Base-by-base conservation (phyloP, 2,113 vertebrate genomes). In the Bubo blakistoni region DNA sequence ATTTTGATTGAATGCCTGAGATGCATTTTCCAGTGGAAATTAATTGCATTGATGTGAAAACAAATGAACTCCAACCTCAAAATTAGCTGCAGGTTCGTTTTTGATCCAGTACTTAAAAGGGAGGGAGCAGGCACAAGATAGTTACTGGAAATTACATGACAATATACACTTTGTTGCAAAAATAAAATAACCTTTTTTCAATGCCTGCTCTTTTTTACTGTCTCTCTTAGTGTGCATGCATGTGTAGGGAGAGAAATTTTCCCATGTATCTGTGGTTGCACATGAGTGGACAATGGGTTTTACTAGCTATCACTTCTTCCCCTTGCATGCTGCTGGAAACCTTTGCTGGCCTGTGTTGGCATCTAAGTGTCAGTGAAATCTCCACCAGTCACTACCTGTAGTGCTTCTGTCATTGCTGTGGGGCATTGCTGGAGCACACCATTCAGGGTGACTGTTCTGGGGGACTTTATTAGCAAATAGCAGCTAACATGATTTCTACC, bases 1-100 rank as follows among this genome's bases (percentile, higher is more conserved):
- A 69, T 98, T 96, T 96, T 97, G 97, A 94, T 92, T 95, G 97
- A 98, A 96, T 95, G 87, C 92, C 91, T 96, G 83, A 97, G 96
- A 96, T 96, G 77, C 91, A 94, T 97, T 97, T 98, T 98, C 97
- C 92, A 97, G 90, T 97, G 87, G 90, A 97, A 98, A 97, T 98
- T 98, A 96, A 96, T 96, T 98, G 96, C 94, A 97, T 90, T 94
- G 97, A 95, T 97, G 88, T 94, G 94, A 98, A 98, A 98, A 96
- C 97, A 98, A 98, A 97, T 97, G 87, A 94, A 97, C 92, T 91
- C 90, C 88, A 97, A 96, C 96, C 97, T 96, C 94, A 97, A 96
- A 98, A 98, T 97, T 92, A 96, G 90, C 94, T 97, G 81, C 95
- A 97, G 96, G 96, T 96, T 97, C 74, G 52, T 94, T 86, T 71